Evolutionary conservation across 1,140 invertebrate species (phyloP), one percentile per base, ranked within the genome.

Genomic region (Meloidogyne hapla): DNA sequence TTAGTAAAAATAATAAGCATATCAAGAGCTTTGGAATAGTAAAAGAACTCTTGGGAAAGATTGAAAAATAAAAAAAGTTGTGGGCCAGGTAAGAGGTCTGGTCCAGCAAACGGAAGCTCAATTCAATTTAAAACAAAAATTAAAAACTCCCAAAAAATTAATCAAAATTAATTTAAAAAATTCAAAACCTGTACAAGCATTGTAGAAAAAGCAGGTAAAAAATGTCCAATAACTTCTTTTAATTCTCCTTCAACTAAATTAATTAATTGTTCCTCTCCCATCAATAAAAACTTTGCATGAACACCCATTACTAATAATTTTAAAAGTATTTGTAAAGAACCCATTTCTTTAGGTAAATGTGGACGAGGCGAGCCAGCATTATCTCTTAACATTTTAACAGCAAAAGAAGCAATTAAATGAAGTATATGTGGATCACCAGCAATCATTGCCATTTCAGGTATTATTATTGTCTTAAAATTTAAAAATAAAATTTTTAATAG

Each of bases 391-490:
- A 82, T 28, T 65, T 79, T 80, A n/a, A 81, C 56, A 15, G 78
- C 81, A 40, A 77, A 65, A 33, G 74, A 77, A 42, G 80, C 75
- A 12, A 81, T 28, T n/a, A 81, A 83, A 64, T 81, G 76, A 23
- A 83, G 45, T 18, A 83, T 76, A 62, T 83, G 81, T 12, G 80
- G 81, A 74, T 81, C 80, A 0, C 61, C 81, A 10, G 79, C 79
- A 68, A 83, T 67, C 63, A 81, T 70, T 25, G 81, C 65, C 62
- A 83, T 42, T 23, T 80, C 72, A 25, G 78, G 64, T n/a, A 56
- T 56, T 56, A 56, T 56, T 15, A 82, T 21, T 9, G 42, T 23
- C 81, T 81, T 26, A 74, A 79, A 78, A 23, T 40, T 10, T 9
- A 74, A 56, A 40, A 3, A 70, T 6, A 15, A n/a, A n/a, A 71